These are phyloP conservation scores for Sus cebifrons DNA, from an alignment of 2,797 vertebrate species.

Conservation along the genomic window DNA sequence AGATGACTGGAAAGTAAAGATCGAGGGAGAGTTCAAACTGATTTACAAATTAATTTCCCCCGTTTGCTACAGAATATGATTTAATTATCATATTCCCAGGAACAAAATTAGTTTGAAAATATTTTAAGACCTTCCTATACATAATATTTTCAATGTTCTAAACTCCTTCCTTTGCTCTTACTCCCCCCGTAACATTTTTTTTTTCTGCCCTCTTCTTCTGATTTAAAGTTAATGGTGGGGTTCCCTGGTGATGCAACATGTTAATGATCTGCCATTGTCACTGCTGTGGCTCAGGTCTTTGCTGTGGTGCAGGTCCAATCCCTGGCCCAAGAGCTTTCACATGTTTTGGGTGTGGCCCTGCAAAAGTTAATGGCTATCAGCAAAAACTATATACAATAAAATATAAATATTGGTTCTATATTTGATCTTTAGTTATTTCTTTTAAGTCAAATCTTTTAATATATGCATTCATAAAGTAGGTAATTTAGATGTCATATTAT, in stretches of 20 bases:
- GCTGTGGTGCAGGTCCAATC: too few relatives aligned
- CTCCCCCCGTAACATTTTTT: neutral
- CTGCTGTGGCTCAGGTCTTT: too few relatives aligned
- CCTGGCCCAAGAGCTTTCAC: too few relatives aligned
- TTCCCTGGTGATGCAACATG: too few relatives aligned
- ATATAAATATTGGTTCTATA: neutral
- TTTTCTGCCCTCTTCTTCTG: neutral
- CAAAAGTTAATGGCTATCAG: neutral
- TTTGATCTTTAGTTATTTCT: neutral
- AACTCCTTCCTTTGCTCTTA: neutral
- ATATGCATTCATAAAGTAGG: neutral
- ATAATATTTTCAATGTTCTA: neutral
- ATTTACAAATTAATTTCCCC: neutral
- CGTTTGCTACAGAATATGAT: neutral
- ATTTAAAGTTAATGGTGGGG: neutral
- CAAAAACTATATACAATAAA: neutral
- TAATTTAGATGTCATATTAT: constrained; percentile 4
- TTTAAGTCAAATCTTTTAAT: neutral
- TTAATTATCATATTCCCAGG: neutral
- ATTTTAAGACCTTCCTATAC: neutral
- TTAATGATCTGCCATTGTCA: too few relatives aligned
- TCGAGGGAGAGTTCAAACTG: neutral
- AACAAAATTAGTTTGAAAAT: constrained; percentile 23
- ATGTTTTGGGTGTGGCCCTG: too few relatives aligned
- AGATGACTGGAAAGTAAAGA: neutral